Percentiles rank a stretch among this genome's conserved stretches.
Conservation (phyloP, 2,888 invertebrate genomes). For the Andrena hattorfiana region DNA sequence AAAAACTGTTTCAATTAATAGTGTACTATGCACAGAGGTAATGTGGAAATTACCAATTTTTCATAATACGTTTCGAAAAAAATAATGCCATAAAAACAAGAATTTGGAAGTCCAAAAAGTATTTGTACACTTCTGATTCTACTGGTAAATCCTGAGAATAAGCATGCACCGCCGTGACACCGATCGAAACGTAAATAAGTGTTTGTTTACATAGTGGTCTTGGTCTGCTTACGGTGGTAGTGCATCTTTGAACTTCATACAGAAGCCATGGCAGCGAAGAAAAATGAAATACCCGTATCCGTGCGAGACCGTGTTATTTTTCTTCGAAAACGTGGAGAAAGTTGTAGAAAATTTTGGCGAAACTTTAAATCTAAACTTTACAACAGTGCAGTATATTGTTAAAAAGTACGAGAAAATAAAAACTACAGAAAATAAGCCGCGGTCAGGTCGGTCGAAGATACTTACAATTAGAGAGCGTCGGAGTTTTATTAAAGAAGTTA, state of each 20-base stretch:
- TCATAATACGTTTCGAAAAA: too few relatives aligned
- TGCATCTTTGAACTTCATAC: neutral
- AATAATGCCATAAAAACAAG: too few relatives aligned
- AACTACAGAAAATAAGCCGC: neutral
- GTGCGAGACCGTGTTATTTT: neutral
- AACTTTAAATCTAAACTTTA: neutral
- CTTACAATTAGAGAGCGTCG: too few relatives aligned
- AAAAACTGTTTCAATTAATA: too few relatives aligned
- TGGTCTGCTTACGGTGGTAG: neutral
- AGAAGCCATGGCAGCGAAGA: neutral
- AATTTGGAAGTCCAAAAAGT: too few relatives aligned
- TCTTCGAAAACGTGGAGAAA: neutral
- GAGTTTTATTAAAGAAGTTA: neutral
- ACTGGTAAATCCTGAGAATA: neutral
- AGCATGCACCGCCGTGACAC: neutral
- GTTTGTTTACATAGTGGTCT: neutral
- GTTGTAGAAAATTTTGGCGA: neutral
- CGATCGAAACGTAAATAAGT: conserved; percentile 5
- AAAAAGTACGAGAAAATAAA: neutral
- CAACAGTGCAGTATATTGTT: neutral
- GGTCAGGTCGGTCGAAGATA: neutral
- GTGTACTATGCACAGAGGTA: too few relatives aligned
- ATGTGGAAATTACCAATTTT: too few relatives aligned
- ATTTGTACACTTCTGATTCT: too few relatives aligned
- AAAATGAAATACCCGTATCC: neutral